Base-by-base conservation (phyloP, 2,888 invertebrate genomes). In the Glyphotaelius pellucidus region DNA sequence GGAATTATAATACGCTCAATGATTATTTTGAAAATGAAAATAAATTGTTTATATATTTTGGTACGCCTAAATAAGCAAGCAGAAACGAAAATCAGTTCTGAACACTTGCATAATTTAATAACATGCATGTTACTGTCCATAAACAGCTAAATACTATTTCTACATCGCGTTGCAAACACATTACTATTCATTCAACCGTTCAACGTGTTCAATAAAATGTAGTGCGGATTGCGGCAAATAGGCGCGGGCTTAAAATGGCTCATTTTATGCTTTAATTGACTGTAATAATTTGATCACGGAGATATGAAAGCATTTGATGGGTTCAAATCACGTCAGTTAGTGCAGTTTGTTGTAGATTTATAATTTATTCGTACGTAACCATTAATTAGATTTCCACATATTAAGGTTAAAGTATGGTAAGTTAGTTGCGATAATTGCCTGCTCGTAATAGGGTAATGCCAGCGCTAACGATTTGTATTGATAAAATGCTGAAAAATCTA, bases 141-240 rank as follows among this genome's bases (percentile, higher is more conserved):
- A 67, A 67, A n/a, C n/a, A 67, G 67, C 25, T 67, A 67, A 52
- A 67, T 25, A 67, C 25, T n/a, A 67, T 67, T 67, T n/a, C 25
- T 25, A 67, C 25, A 67, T 67, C 67, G 67, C 67, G 67, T 67
- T 67, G 25, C 9, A 25, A 67, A 67, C 67, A 67, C 25, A 67
- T 25, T 67, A 67, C 25, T 67, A 67, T 67, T 67, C 25, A 67
- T 67, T 67, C 67, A 9, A 9, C 25, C 67, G 67, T 9, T 67
- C 67, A 67, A 67, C n/a, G 67, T n/a, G 67, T 67, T 67, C 25
- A 19, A 42, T n/a, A 47, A 7, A 42, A 85, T 84, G 90, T 90
- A 47, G 30, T 32, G 12, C 83, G 32, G 67, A 85, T 90, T 90
- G 90, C 84, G 35, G 85, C 84, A 0, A 79, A 67, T n/a, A 90